These are phyloP conservation scores for Drosophila equinoxialis DNA, from an alignment of 1,140 invertebrate species.

Conservation along the genomic window DNA sequence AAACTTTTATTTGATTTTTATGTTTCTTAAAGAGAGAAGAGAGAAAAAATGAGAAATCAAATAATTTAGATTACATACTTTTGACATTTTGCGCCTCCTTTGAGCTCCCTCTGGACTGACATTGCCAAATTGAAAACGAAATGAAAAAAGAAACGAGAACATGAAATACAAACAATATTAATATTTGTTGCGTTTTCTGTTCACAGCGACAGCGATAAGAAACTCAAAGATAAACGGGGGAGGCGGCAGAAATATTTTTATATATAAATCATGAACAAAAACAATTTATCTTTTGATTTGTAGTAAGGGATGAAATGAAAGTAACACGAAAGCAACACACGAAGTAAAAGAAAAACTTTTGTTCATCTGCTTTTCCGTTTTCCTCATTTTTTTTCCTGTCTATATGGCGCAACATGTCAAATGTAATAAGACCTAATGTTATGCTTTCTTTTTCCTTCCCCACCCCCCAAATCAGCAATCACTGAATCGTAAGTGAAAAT, in stretches of 20 bases:
- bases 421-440: slow-evolving; percentile 74
- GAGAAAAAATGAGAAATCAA: neutral
- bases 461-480: slow-evolving; percentile 9
- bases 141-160: slow-evolving; percentile 45
- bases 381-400: slow-evolving; percentile 22
- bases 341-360: slow-evolving; percentile 34
- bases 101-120: slow-evolving; percentile 5
- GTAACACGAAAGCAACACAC: neutral
- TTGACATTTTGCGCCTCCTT: slow-evolving; percentile 38
- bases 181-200: slow-evolving; percentile 68
- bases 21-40: neutral
- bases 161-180: slow-evolving; percentile 74
- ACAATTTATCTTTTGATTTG: slow-evolving; percentile 81
- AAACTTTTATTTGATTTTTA: neutral
- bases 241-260: slow-evolving; percentile 55
- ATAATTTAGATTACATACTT: slow-evolving; percentile 60
- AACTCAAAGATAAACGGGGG: slow-evolving; percentile 29
- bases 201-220: slow-evolving; percentile 51
- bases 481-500: slow-evolving; percentile 55
- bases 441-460: slow-evolving; percentile 25
- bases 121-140: slow-evolving; percentile 63
- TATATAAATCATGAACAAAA: slow-evolving; percentile 80
- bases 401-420: slow-evolving; percentile 71
- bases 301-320: slow-evolving; percentile 66
- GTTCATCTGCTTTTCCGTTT: slow-evolving; percentile 44